Evolutionary conservation across 2,888 invertebrate species (phyloP), one percentile per base, ranked within the genome.

Genomic region (Xylota sylvarum): DNA sequence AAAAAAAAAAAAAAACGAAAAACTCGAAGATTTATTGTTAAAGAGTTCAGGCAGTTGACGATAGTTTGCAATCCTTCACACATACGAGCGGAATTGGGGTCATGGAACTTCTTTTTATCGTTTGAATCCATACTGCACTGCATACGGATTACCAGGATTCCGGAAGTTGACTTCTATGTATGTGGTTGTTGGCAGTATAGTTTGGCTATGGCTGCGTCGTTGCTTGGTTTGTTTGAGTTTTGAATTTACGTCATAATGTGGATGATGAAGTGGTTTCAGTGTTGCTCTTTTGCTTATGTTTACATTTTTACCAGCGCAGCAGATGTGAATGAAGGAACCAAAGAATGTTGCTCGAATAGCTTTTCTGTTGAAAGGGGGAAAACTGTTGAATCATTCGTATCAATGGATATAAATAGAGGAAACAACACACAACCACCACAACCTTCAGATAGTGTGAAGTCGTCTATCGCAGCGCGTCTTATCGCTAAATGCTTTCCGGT

Each of bases 191-290:
- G 17, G 30, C 30, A 58, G 60, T 50, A 50, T 40, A 50, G 58
- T 58, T 72, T 46, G 50, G 37, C 19, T 64, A n/a, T 40, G 23
- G 62, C 30, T 55, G 32, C 56, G 23, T 76, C 60, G n/a, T 17
- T 69, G 58, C 6, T 73, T 17, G 65, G 62, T 37, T 19, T 86
- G 86, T 82, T 86, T 86, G 56, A 86, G 30, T 81, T 86, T 35
- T n/a, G 82, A 78, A 73, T 82, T 77, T 73, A 70, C 78, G 86
- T 73, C 86, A 82, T 82, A 86, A 82, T 86, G 46, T 78, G 77
- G 52, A 73, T 82, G 82, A 86, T 86, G 72, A 86, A 86, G 86
- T 78, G 73, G 73, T 82, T 86, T 62, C 50, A 43, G 55, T 62
- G 69, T 74, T 82, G 84, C 74, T 43, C 69, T 80, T 85, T 84